Evolutionary conservation across 2,113 vertebrate species (phyloP), one percentile per base, ranked within the genome.

Genomic region (Strix uralensis): DNA sequence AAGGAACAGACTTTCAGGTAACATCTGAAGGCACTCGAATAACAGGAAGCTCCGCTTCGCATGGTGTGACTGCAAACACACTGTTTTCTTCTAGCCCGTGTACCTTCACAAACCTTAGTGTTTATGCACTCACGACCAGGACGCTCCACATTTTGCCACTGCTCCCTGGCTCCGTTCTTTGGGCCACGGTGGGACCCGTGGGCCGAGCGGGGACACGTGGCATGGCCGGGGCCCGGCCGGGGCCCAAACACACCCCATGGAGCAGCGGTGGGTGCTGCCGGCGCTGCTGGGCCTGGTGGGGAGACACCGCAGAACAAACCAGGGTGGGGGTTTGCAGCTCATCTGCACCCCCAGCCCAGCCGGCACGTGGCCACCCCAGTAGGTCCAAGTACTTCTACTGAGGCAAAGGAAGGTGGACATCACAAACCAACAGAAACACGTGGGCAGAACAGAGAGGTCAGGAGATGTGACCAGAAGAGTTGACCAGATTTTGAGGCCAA

Each of bases 41-140:
- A 18, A 63, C 86, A 92, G 86, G 90, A 90, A 92, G 83, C 52
- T 54, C 47, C 3, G 6, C 67, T 49, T 69, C 40, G 32, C 2
- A 0, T 2, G 0, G n/a, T 3, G 1, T 11, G 34, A 34, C 3
- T 62, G 49, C 66, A 58, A 49, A 54, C 26, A 36, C 1, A 1
- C 38, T 9, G n/a, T 21, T 49, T 62, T 34, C 57, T 38, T 25
- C 44, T 9, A 4, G 12, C 22, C 36, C 1, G 0, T 14, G n/a
- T 15, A 13, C 40, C 21, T 17, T 54, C 66, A 25, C n/a, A 26
- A 30, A 21, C 20, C 20, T 8, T 1, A 7, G 54, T 10, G 51
- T 15, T 42, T 8, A 42, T 0, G 0, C 18, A 5, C 47, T 21
- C n/a, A 8, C 44, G 49, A 12, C 32, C 23, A 78, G 67, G 44